phyloP scores from a whole-genome alignment of 1,140 invertebrate genomes.

The Steinernema khuongi region DNA sequence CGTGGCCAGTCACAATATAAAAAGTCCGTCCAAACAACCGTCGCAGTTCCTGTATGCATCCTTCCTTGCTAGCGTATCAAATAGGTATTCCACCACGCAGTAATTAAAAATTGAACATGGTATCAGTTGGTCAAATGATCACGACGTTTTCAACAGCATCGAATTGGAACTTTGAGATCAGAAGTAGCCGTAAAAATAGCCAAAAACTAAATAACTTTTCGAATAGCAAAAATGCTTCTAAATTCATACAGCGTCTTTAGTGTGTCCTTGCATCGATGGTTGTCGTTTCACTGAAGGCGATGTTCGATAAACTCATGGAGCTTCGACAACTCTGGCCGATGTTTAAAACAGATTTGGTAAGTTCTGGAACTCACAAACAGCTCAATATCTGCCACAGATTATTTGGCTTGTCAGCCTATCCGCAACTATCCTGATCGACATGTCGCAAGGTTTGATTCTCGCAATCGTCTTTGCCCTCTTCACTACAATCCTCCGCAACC shows the following conservation, averaged over 20 bases:
- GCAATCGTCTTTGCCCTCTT: conserved; percentile 52
- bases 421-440: conserved; percentile 52
- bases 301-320: conserved; percentile 49
- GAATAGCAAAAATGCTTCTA: not conserved
- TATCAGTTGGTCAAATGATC: no score
- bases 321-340: conserved; percentile 49
- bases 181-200: no score
- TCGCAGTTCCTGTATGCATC: no score
- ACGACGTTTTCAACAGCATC: no score
- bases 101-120: no score
- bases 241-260: conserved; percentile 34
- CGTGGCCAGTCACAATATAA: no score
- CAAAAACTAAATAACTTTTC: conserved; percentile 1
- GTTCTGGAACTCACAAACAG: not conserved
- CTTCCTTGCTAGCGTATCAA: no score
- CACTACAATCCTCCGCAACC: conserved; percentile 51
- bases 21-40: no score
- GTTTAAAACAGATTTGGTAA: conserved; percentile 56
- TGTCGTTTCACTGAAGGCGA: conserved; percentile 47
- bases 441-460: conserved; percentile 49
- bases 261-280: conserved; percentile 55
- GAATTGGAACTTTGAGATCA: no score
- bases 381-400: conserved; percentile 27
- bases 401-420: conserved; percentile 52
- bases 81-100: no score